Conservation (phyloP, 2,113 vertebrate species). For the Dipodomys ordii region DNA sequence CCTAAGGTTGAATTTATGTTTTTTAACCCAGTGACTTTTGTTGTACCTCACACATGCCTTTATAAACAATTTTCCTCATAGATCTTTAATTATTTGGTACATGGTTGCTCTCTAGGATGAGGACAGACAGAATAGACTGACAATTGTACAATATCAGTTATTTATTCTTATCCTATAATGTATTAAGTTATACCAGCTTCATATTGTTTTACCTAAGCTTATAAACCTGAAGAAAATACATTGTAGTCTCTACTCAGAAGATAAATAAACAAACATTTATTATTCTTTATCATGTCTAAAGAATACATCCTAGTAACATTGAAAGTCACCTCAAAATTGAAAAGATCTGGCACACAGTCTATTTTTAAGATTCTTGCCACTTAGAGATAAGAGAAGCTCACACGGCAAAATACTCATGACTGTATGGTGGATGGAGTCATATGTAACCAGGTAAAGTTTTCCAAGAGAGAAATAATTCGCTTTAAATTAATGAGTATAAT, state of each 20-base stretch:
- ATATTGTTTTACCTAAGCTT: background rate
- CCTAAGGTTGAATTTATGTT: background rate
- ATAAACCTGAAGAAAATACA: background rate
- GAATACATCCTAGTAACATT: background rate
- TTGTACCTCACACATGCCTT: background rate
- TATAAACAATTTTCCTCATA: background rate
- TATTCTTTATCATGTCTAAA: background rate
- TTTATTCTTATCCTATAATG: background rate
- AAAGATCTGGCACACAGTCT: background rate
- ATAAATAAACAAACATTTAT: constrained; percentile 13
- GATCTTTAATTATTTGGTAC: background rate
- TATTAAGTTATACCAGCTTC: background rate
- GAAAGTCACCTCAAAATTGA: background rate
- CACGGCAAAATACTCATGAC: background rate
- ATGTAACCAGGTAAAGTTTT: background rate
- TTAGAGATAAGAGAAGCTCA: background rate
- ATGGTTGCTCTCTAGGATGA: background rate
- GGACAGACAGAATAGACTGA: background rate
- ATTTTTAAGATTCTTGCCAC: background rate
- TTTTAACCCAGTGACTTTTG: background rate
- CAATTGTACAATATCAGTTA: background rate
- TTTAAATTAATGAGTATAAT: background rate
- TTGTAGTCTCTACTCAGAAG: background rate
- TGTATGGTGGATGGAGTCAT: background rate
- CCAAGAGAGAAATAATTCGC: background rate